Conservation (phyloP, 2,797 vertebrate species). For the Pseudocheirus occidentalis region DNA sequence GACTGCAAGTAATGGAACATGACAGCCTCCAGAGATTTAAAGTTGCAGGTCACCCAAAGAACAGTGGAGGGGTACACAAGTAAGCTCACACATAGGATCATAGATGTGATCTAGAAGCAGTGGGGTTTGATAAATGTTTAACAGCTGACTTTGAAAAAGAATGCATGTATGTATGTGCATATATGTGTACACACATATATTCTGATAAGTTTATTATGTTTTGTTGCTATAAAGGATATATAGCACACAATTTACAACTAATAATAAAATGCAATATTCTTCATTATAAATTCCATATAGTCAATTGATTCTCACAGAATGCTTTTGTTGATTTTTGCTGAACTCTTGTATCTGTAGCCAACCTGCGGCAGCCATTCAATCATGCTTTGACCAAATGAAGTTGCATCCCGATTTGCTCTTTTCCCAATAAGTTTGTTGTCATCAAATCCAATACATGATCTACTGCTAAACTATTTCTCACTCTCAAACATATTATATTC, state of each 20-base stretch:
- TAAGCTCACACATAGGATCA: neutral
- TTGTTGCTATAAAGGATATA: neutral
- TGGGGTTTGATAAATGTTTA: neutral
- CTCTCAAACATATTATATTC: neutral
- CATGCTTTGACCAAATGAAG: neutral
- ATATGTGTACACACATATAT: neutral
- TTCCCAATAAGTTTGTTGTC: neutral
- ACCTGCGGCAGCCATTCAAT: neutral
- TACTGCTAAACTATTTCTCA: neutral
- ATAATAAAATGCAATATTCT: neutral
- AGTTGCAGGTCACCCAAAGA: neutral
- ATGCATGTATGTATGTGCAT: neutral
- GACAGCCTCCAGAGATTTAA: neutral
- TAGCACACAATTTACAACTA: neutral
- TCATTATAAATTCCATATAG: neutral
- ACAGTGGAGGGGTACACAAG: neutral
- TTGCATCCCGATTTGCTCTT: neutral
- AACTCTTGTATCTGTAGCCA: neutral
- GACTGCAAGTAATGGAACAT: neutral
- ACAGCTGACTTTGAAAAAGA: neutral
- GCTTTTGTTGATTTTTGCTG: neutral
- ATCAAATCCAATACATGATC: neutral
- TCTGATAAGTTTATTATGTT: neutral
- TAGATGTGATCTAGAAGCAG: neutral
- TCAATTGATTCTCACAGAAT: neutral